Conservation (phyloP, 2,888 invertebrate species). For the Megastigmus dorsalis region DNA sequence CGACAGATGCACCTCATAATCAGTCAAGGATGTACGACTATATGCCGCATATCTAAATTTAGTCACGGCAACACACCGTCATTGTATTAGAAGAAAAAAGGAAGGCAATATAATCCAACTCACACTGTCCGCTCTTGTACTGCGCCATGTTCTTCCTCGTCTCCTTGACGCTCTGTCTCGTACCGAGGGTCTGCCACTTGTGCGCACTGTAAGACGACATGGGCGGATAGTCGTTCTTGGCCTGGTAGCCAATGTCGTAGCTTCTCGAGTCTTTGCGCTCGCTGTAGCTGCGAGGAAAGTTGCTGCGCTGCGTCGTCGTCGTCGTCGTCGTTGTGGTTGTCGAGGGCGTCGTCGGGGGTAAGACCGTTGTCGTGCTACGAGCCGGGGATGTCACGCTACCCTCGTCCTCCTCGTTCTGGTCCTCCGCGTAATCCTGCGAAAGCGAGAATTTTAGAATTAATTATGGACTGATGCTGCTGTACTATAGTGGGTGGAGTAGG, state of each 20-base stretch:
- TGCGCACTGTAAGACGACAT: slow-evolving; percentile 67
- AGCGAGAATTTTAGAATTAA: too few species aligned
- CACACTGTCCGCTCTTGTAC: slow-evolving; percentile 65
- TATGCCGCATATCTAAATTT: too few species aligned
- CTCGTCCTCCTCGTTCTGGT: slow-evolving; percentile 64
- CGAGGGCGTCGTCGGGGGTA: background rate
- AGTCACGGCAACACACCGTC: too few species aligned
- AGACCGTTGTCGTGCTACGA: slow-evolving; percentile 59
- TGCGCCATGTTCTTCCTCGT: slow-evolving; percentile 64
- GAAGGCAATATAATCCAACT: too few species aligned
- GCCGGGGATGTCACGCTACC: background rate
- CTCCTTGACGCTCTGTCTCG: slow-evolving; percentile 66
- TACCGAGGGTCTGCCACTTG: slow-evolving; percentile 68
- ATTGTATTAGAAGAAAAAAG: too few species aligned
- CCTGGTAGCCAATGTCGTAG: slow-evolving; percentile 61
- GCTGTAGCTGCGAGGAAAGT: slow-evolving; percentile 35
- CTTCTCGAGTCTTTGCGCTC: slow-evolving; percentile 60
- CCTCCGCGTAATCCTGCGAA: slow-evolving; percentile 61
- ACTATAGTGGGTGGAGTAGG: too few species aligned
- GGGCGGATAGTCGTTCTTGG: slow-evolving; percentile 66
- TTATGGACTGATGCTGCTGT: too few species aligned
- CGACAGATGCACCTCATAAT: too few species aligned
- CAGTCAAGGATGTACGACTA: too few species aligned
- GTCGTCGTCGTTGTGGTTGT: slow-evolving; percentile 52
- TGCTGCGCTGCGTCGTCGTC: slow-evolving; percentile 66